Evolutionary conservation across 2,888 invertebrate genomes (phyloP), one percentile per base, ranked within the genome.

Genomic region (Zeuzera pyrina): DNA sequence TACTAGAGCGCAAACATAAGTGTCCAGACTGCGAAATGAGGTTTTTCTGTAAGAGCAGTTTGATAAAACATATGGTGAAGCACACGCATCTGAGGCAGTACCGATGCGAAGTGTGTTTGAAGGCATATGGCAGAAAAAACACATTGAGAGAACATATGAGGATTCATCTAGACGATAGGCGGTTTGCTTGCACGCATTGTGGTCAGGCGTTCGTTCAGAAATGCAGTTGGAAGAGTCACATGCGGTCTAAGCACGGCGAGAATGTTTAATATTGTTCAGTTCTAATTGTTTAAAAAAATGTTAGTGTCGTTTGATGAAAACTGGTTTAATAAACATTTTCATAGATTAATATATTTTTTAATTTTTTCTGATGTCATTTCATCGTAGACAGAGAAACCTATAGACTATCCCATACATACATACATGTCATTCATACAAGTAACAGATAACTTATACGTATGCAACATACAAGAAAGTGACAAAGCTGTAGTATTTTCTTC

Each of bases 1-100:
- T 84, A 2, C 45, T 67, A 52, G 72, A 74, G 34, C 49, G 61
- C 13, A 57, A 63, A 8, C 78, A 73, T 21, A 65, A 62, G 12
- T 85, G 85, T 28, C 48, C 52, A 0, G 61, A 79, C 6, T 85
- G 85, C 23, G 73, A 72, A 0, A 77, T 70, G 52, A 52, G 49
- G 3, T 72, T 71, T 22, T 76, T 60, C 31, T 47, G 47, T 0
- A 49, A 47, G 14, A 50, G 51, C 10, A 43, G 45, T 8, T 35
- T 74, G 25, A 44, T 50, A 6, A 50, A 54, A 2, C 76, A 77
- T 10, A 58, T 65, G 57, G 44, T 57, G 0, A 67, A 62, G 22
- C 77, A 76, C 25, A 62, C 67, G 0, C 66, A 66, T 0, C 21
- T 55, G 8, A 56, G 57, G 12, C 44, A 57, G 31, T 73, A 58